Base-by-base conservation (phyloP, 2,888 invertebrate genomes). In the Trachelus iudaicus region DNA sequence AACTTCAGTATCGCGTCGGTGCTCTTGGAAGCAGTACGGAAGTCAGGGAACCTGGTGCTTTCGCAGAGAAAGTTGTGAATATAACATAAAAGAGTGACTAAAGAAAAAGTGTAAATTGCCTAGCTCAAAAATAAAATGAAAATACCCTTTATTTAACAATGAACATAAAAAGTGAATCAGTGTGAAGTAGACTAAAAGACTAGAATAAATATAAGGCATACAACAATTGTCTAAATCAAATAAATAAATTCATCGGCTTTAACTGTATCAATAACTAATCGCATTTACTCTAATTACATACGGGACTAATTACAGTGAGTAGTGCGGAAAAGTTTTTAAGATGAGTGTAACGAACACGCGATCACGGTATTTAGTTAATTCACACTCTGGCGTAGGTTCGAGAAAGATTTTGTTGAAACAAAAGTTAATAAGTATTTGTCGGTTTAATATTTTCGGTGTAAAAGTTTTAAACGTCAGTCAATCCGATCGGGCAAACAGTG, bases 1-100 rank as follows among this genome's bases (percentile, higher is more conserved):
- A 82, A 86, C 83, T 83, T 85, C 86, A 86, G 87, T 87, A 79
- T 85, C 83, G 79, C 81, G 79, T 40, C 79, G 82, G 77, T 80
- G 83, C 83, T 85, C 83, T 81, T 81, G 78, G 76, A 80, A 75
- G 76, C 81, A 81, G 81, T 83, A 73, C 76, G 75, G 69, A 56
- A 23, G 23, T 56, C 9, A 2, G 9, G 56, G 0, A 56, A 23
- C 9, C 23, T 6, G 23, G 2, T 15, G 2, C 2, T 40, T 40
- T 4, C 23, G 23, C 56, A 6, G 2, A 9, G 1, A 56, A 23
- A 56, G 23, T 23, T 56, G 23, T 2, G 6, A 56, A 56, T 56
- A 9, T 56, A 56, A 56, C 23, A 56, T 56, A 56, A 56, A 56
- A 56, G 6, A 56, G 56, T 56, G 56, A 23, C 6, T 56, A 23